phyloP scores from a whole-genome alignment of 2,113 vertebrate genomes.

The Cottus gobio region DNA sequence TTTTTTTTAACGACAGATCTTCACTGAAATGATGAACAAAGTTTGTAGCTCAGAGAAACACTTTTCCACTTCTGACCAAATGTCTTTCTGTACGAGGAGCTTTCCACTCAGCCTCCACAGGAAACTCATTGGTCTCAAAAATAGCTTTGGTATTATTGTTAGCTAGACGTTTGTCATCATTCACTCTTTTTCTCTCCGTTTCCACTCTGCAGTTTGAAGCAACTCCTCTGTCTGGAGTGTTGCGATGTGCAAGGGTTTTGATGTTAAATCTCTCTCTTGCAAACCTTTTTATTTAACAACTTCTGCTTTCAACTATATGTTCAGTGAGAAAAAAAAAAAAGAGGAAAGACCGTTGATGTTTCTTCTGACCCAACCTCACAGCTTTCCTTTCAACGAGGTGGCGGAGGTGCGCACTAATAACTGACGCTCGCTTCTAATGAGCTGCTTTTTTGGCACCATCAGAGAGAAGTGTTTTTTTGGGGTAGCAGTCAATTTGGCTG shows the following conservation, averaged over 20 bases:
- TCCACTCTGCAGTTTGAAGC: neutral
- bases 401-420: slow-evolving; percentile 19
- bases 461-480: slow-evolving; percentile 14
- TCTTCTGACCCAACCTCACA: slow-evolving; percentile 32
- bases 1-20: slow-evolving; percentile 27
- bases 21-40: slow-evolving; percentile 21
- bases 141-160: neutral
- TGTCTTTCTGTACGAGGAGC: neutral
- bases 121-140: neutral
- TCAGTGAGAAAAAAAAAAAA: neutral
- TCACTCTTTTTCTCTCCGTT: neutral
- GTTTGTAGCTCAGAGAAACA: slow-evolving; percentile 26
- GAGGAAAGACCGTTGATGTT: slow-evolving; percentile 1
- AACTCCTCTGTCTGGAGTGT: neutral
- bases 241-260: neutral
- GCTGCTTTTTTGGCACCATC: slow-evolving; percentile 22
- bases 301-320: slow-evolving; percentile 24
- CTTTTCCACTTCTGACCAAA: slow-evolving; percentile 17
- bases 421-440: slow-evolving; percentile 13
- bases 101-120: neutral
- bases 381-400: slow-evolving; percentile 26
- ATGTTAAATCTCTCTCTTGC: slow-evolving; percentile 24
- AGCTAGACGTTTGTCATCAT: neutral
- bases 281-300: slow-evolving; percentile 31
- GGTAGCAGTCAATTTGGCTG: slow-evolving; percentile 7